phyloP scores from a whole-genome alignment of 1,140 invertebrate species.

The Tetramorium simillimum region DNA sequence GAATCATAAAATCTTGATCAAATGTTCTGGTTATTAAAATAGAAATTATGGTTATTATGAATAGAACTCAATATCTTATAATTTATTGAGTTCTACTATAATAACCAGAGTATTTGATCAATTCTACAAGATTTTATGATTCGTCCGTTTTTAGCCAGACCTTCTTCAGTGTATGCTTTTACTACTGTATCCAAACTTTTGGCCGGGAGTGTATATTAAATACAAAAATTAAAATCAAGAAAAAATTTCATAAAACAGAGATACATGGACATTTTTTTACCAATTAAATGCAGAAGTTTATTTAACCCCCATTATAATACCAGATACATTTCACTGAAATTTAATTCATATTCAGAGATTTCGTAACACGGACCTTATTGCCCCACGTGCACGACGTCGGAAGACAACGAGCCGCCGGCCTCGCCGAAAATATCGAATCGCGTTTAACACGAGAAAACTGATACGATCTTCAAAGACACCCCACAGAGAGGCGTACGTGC shows the following conservation, averaged over 20 bases:
- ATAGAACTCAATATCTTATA: no score
- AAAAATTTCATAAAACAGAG: not conserved
- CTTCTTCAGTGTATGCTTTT: no score
- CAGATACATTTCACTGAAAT: not conserved
- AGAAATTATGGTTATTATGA: no score
- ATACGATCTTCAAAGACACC: conserved; percentile 44
- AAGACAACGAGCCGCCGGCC: not conserved
- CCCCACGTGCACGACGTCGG: not conserved
- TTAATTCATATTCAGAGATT: not conserved
- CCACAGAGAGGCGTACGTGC: conserved; percentile 1
- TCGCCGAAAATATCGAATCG: conserved; percentile 14
- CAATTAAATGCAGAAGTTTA: not conserved
- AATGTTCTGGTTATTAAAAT: no score
- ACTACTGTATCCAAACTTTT: no score
- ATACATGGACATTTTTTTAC: not conserved
- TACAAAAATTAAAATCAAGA: not conserved
- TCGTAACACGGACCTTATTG: not conserved
- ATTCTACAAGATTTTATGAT: no score
- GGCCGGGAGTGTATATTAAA: not conserved
- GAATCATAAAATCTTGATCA: no score
- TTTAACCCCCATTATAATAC: not conserved
- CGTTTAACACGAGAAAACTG: conserved; percentile 12
- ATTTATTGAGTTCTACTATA: no score
- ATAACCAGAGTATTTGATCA: no score
- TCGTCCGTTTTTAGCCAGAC: no score